Conservation (phyloP, 2,113 vertebrate genomes). For the Hipposideros armiger region DNA sequence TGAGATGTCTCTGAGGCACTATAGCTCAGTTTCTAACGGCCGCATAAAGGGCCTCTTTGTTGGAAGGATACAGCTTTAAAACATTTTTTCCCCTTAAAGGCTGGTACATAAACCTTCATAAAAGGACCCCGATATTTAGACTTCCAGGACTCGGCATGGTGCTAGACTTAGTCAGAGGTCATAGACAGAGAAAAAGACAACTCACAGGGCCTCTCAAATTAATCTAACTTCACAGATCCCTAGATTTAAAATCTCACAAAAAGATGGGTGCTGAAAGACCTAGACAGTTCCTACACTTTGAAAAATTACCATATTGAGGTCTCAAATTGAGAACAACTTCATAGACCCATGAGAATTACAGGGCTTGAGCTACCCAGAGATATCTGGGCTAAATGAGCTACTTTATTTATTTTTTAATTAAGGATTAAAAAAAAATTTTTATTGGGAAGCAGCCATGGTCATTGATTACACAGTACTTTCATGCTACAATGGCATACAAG, state of each 20-base stretch:
- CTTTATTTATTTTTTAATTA: no score
- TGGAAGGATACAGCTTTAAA: neutral
- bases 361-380: neutral
- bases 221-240: neutral
- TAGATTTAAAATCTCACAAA: constrained; percentile 32
- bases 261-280: constrained; percentile 15
- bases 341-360: constrained; percentile 12
- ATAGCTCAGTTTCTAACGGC: constrained; percentile 28
- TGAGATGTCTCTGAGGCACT: neutral
- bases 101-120: neutral
- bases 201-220: constrained; percentile 4
- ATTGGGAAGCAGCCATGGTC: no score
- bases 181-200: constrained; percentile 9
- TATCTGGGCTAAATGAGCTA: constrained; percentile 8
- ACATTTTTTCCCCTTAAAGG: neutral
- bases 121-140: neutral
- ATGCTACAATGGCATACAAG: no score
- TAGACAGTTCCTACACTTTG: neutral
- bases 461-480: no score
- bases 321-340: constrained; percentile 34
- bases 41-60: neutral
- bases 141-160: neutral
- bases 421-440: no score
- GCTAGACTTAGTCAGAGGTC: neutral
- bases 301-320: constrained; percentile 20